phyloP scores from a whole-genome alignment of 2,888 invertebrate species.

The Harpagoxenus sublaevis region DNA sequence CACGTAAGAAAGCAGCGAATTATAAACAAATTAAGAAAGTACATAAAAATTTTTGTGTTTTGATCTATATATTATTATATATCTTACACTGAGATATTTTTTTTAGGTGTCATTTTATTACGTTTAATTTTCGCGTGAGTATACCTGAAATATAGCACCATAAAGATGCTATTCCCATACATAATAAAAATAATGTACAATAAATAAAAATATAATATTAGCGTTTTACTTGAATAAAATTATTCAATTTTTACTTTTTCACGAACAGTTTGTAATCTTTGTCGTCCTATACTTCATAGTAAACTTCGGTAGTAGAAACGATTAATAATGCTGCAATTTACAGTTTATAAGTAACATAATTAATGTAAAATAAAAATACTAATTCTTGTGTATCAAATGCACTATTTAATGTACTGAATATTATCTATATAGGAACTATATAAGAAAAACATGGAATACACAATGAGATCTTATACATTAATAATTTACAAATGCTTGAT shows the following conservation, averaged over 20 bases:
- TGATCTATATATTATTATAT: not conserved
- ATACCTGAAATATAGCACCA: slow-evolving; percentile 8
- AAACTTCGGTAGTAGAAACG: not conserved
- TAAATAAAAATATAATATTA: not conserved
- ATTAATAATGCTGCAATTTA: slow-evolving; percentile 11
- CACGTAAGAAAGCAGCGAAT: not conserved
- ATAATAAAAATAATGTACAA: not conserved
- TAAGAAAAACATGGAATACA: not conserved
- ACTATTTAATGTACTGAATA: not conserved
- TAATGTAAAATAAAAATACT: not conserved
- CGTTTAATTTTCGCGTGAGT: not conserved
- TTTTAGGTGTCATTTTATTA: not conserved
- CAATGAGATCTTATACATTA: not conserved
- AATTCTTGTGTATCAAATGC: not conserved
- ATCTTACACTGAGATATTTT: not conserved
- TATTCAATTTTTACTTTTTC: not conserved
- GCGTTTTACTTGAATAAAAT: not conserved
- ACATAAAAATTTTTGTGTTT: not conserved
- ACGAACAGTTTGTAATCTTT: not conserved
- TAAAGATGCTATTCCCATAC: not conserved
- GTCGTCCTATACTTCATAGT: not conserved
- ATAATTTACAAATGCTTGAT: not conserved
- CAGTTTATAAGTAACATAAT: not conserved
- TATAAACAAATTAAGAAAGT: slow-evolving; percentile 22
- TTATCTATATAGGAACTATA: not conserved